Conservation (phyloP, 1,140 invertebrate species). For the Semibalanus balanoides region DNA sequence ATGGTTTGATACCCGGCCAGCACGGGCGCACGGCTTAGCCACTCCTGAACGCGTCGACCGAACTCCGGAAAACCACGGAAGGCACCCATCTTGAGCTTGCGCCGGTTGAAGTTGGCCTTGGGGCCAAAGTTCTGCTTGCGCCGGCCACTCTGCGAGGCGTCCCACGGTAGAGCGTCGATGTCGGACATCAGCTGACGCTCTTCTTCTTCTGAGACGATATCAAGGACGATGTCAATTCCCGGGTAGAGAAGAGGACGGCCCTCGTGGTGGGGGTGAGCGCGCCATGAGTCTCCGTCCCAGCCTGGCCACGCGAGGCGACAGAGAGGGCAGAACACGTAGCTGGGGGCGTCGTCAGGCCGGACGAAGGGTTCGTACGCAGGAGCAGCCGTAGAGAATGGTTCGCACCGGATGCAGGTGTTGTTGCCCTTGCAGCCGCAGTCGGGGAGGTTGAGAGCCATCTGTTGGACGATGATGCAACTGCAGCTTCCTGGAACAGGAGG, state of each 20-base stretch:
- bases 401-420: constrained; percentile 71
- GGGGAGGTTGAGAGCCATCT: constrained; percentile 9
- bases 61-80: constrained; percentile 79
- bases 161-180: constrained; percentile 74
- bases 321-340: constrained; percentile 56
- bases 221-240: constrained; percentile 33
- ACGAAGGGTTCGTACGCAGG: not conserved
- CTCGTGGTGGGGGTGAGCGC: constrained; percentile 48
- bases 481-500: not conserved
- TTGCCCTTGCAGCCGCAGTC: constrained; percentile 85
- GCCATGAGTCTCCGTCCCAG: constrained; percentile 43
- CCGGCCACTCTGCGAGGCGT: constrained; percentile 84
- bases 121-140: constrained; percentile 97
- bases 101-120: constrained; percentile 95
- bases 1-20: constrained; percentile 69
- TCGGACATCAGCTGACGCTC: constrained; percentile 46
- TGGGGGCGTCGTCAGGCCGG: constrained; percentile 5
- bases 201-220: constrained; percentile 62
- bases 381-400: constrained; percentile 44
- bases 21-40: constrained; percentile 46
- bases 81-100: constrained; percentile 56
- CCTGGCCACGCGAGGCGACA: constrained; percentile 60
- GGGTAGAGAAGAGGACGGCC: constrained; percentile 37
- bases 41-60: constrained; percentile 65
- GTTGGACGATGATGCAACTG: not conserved